Evolutionary conservation across 2,888 invertebrate genomes (phyloP).

Genomic region (Rosalia funebris): DNA sequence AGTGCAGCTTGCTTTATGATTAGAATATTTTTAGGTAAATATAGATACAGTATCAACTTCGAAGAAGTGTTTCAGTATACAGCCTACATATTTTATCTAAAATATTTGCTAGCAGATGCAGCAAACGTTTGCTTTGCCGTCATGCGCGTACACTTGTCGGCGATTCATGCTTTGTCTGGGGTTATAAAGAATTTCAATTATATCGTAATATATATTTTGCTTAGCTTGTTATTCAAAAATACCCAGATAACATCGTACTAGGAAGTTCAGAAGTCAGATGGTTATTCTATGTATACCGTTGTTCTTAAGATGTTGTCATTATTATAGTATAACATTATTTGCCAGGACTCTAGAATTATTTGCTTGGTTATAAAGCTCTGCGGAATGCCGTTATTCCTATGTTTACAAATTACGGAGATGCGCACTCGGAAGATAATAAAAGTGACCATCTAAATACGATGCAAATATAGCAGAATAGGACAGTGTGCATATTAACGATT

Average conservation of each 20-base stretch:
- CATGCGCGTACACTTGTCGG: conserved; percentile 2
- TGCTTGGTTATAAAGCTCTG: no score
- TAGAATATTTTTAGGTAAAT: no score
- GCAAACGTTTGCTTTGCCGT: conserved; percentile 3
- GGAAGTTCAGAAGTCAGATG: background rate
- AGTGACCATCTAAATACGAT: no score
- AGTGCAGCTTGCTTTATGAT: no score
- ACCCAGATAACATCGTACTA: background rate
- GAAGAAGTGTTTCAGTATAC: no score
- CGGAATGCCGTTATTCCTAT: no score
- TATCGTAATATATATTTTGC: background rate
- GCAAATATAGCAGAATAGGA: no score
- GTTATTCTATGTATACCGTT: background rate
- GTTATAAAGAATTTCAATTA: background rate
- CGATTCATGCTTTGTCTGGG: background rate
- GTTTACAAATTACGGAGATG: no score
- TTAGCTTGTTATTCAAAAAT: background rate
- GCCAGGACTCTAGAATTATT: background rate
- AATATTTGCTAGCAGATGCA: conserved; percentile 10
- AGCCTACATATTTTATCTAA: conserved; percentile 10
- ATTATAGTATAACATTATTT: background rate
- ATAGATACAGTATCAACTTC: no score
- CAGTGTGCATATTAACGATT: no score
- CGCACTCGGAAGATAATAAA: no score
- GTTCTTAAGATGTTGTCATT: background rate